Evolutionary conservation across 1,140 invertebrate species (phyloP).

Genomic region (Harpegnathos saltator): DNA sequence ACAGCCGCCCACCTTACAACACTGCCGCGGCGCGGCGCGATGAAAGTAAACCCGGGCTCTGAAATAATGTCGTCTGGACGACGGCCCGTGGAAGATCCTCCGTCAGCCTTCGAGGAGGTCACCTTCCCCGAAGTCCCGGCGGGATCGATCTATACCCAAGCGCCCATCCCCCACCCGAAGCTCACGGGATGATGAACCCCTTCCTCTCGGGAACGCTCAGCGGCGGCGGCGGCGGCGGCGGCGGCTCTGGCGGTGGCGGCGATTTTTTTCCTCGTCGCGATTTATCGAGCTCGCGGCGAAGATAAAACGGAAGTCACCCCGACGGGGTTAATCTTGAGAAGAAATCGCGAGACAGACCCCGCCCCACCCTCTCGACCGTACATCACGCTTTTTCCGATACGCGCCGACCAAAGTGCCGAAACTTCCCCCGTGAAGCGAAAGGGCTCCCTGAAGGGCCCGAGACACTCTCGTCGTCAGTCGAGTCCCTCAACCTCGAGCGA

Average conservation of each 20-base stretch:
- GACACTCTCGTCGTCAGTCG: neutral
- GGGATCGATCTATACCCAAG: slow-evolving; percentile 44
- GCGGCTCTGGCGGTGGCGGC: neutral
- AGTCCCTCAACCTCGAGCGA: neutral
- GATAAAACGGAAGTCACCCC: slow-evolving; percentile 31
- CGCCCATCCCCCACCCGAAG: neutral
- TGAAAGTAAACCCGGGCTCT: slow-evolving; percentile 58
- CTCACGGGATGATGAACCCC: neutral
- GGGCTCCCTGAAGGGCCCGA: neutral
- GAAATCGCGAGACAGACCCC: neutral
- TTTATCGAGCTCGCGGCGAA: slow-evolving; percentile 26
- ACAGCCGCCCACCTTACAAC: slow-evolving; percentile 5
- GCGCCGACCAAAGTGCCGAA: neutral
- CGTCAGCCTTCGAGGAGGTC: slow-evolving; percentile 66
- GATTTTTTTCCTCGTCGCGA: slow-evolving; percentile 24
- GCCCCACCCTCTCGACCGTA: too few species aligned
- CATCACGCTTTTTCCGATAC: neutral
- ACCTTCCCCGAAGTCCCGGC: slow-evolving; percentile 39
- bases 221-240: neutral
- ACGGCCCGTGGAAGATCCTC: slow-evolving; percentile 46
- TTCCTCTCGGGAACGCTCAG: neutral
- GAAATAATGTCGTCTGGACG: slow-evolving; percentile 71
- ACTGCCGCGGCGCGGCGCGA: slow-evolving; percentile 19
- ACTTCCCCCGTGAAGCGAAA: neutral
- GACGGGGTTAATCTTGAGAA: neutral